These are phyloP conservation scores for Caradrina clavipalpis DNA, from an alignment of 2,888 invertebrate genomes.

Conservation along the genomic window DNA sequence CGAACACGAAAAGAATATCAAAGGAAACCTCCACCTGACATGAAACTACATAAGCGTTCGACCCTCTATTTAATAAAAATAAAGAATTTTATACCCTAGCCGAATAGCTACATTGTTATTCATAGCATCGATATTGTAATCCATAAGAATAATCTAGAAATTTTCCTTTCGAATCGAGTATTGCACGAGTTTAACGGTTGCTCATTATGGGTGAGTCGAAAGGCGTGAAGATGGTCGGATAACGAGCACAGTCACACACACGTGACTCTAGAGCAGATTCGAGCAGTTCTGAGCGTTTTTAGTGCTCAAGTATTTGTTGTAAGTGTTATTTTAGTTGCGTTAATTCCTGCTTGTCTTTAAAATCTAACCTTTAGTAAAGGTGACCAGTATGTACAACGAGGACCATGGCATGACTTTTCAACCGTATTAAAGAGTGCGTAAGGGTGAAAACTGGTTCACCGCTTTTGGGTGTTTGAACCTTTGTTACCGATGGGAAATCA, in stretches of 20 bases:
- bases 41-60: constrained; percentile 45
- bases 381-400: too few species aligned
- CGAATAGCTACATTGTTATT: constrained; percentile 50
- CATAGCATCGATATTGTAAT: constrained; percentile 56
- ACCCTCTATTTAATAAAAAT: constrained; percentile 56
- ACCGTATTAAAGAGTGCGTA: too few species aligned
- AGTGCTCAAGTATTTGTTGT: constrained; percentile 15
- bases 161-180: constrained; percentile 60
- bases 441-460: too few species aligned
- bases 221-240: constrained; percentile 70
- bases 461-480: too few species aligned
- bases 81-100: constrained; percentile 34
- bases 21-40: constrained; percentile 39
- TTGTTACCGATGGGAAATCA: too few species aligned
- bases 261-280: constrained; percentile 50
- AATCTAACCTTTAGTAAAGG: neutral
- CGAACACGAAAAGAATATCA: constrained; percentile 45
- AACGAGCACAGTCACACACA: constrained; percentile 62
- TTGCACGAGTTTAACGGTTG: constrained; percentile 55
- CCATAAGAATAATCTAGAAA: constrained; percentile 59
- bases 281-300: constrained; percentile 28
- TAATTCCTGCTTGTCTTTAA: neutral
- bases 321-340: constrained; percentile 22
- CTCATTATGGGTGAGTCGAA: constrained; percentile 62
- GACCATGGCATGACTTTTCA: too few species aligned